Evolutionary conservation across 2,797 vertebrate species (phyloP).

Genomic region (Rhinogobio ventralis): DNA sequence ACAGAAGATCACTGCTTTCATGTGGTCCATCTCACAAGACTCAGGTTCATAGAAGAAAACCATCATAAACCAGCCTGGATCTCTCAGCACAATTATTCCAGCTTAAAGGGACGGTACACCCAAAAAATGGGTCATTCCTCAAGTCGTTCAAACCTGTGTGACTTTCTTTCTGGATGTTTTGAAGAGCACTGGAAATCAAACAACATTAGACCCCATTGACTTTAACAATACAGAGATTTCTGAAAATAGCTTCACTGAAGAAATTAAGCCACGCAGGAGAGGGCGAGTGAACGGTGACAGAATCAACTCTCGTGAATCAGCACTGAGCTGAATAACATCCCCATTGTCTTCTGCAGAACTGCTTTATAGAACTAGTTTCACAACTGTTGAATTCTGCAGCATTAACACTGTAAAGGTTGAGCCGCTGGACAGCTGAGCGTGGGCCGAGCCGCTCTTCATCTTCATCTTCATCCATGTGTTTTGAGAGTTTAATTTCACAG

Average conservation of each 20-base stretch:
- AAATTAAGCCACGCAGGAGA: not conserved
- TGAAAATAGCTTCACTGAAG: not conserved
- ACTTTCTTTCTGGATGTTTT: not conserved
- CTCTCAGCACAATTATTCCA: not conserved
- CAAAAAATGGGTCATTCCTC: no score
- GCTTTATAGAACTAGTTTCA: not conserved
- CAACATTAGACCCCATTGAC: not conserved
- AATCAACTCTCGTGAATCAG: not conserved
- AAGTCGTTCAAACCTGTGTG: not conserved
- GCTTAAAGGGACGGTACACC: not conserved
- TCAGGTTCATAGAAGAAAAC: not conserved
- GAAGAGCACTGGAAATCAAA: not conserved
- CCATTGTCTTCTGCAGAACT: not conserved
- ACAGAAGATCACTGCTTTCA: not conserved
- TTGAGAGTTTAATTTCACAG: conserved; percentile 35
- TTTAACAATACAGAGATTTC: not conserved
- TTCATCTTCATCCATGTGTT: not conserved
- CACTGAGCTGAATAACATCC: not conserved
- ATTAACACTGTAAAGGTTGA: not conserved
- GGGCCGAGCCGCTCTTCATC: conserved; percentile 26
- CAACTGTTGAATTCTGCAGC: not conserved
- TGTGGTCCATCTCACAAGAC: not conserved
- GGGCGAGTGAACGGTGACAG: no score
- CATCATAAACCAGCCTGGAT: not conserved
- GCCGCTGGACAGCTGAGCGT: not conserved